These are phyloP conservation scores for Halocynthia aurantium DNA, from an alignment of 23 tunicate genomes.

Conservation along the genomic window DNA sequence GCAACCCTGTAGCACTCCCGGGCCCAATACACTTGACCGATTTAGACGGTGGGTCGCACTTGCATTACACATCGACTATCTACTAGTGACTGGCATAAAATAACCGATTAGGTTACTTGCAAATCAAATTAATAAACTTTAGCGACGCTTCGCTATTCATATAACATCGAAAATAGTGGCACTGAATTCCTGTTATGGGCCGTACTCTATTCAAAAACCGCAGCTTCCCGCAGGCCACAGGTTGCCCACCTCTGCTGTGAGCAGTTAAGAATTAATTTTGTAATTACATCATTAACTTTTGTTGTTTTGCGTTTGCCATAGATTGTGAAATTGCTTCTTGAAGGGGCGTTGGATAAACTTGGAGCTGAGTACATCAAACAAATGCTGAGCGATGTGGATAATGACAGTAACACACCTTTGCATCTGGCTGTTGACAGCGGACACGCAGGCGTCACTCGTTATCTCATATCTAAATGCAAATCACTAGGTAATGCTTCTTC, in stretches of 20 bases:
- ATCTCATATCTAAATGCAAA: conserved; percentile 31
- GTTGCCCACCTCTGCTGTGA: background rate
- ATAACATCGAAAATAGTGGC: too few species aligned
- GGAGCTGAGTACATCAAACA: conserved; percentile 11
- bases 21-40: too few species aligned
- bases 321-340: conserved; percentile 67
- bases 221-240: background rate
- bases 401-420: conserved; percentile 80
- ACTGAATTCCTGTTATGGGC: too few species aligned
- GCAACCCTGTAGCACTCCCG: too few species aligned
- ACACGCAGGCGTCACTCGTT: conserved; percentile 52
- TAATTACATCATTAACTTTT: background rate
- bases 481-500: background rate
- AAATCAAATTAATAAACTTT: too few species aligned
- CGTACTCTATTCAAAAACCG: too few species aligned
- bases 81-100: too few species aligned
- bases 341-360: conserved; percentile 8
- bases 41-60: too few species aligned
- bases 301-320: conserved; percentile 3
- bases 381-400: conserved; percentile 65
- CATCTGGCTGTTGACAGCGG: conserved; percentile 87
- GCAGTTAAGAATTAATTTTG: background rate
- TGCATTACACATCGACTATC: too few species aligned
- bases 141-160: too few species aligned
- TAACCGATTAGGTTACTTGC: too few species aligned